Evolutionary conservation across 2,888 invertebrate species (phyloP), one percentile per base, ranked within the genome.

Genomic region (Helobdella robusta): DNA sequence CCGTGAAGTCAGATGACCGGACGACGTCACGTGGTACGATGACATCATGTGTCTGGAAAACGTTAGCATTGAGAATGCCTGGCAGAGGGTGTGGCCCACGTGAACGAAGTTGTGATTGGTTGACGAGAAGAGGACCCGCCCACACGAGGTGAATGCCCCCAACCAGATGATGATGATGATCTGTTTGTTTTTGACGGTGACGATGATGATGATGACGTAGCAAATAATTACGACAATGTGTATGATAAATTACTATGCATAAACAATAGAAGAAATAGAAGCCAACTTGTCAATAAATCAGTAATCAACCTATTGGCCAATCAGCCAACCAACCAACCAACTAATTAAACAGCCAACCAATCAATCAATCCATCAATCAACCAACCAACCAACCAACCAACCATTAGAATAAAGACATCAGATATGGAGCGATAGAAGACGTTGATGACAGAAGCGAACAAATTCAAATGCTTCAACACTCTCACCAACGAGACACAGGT

Each of bases 111-210:
- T 70, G 54, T 66, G 64, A 20, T 67, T 59, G 58, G 73, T 56
- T 15, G 73, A 62, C n/a, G 74, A 73, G 71, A 76, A 78, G 58
- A 77, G 66, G 20, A 71, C 69, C 30, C 73, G 67, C 2, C 76
- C 76, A 18, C 77, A 71, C 56, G 74, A 73, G 32, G 75, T 71
- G 68, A 73, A 78, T 2, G 75, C 75, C 28, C 72, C 66, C 34
- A 76, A 65, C 56, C 76, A 70, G 0, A 74, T 69, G 18, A 71
- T 30, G 62, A 76, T 73, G 62, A 76, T 65, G 15, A 69, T 68
- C 78, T 78, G 72, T 2, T n/a, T n/a, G n/a, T n/a, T n/a, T n/a
- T n/a, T n/a, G n/a, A n/a, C n/a, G n/a, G n/a, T n/a, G n/a, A n/a
- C n/a, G n/a, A n/a, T n/a, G n/a, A n/a, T n/a, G n/a, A n/a, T n/a